Evolutionary conservation across 2,888 invertebrate genomes (phyloP), one percentile per base, ranked within the genome.

Genomic region (Temnothorax unifasciatus): DNA sequence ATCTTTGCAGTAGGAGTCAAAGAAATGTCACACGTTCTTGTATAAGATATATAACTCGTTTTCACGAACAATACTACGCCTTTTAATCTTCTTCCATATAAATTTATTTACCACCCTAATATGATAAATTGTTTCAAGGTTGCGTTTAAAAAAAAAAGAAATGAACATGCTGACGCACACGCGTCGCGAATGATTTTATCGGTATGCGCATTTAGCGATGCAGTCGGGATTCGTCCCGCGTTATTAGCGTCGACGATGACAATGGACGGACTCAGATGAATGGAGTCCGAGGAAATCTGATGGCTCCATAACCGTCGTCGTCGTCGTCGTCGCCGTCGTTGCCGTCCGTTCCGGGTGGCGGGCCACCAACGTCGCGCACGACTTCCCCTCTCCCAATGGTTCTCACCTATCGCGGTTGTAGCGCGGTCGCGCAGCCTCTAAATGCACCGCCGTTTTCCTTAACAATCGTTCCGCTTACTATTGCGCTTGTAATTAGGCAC

Each of bases 291-390:
- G 86, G 82, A 87, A 87, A 86, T 87, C 82, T 86, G 84, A 87
- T 86, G 86, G 79, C 83, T 84, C 71, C 61, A 59, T 68, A 76
- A 88, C 44, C 21, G 18, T 63, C 52, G 54, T 71, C 29, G 73
- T 76, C 66, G 76, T 84, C 57, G 68, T 41, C 41, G 69, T 84
- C 57, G 68, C 25, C 41, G 69, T 79, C 34, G 34, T 6, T 34
- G 38, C 77, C 73, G 79, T 83, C 64, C 88, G 83, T 76, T 74
- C 90, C 91, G 91, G 89, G 90, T 90, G 83, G 91, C 91, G 90
- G 90, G 90, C 90, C 90, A 90, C 90, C 90, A 89, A 90, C 90
- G 91, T 90, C 83, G 90, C 41, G 86, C 90, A 90, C 90, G 90
- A 90, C 84, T 89, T 83, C 84, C 83, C 79, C 84, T 83, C 73